phyloP scores from a whole-genome alignment of 2,888 invertebrate species.

The Acleris emargana region DNA sequence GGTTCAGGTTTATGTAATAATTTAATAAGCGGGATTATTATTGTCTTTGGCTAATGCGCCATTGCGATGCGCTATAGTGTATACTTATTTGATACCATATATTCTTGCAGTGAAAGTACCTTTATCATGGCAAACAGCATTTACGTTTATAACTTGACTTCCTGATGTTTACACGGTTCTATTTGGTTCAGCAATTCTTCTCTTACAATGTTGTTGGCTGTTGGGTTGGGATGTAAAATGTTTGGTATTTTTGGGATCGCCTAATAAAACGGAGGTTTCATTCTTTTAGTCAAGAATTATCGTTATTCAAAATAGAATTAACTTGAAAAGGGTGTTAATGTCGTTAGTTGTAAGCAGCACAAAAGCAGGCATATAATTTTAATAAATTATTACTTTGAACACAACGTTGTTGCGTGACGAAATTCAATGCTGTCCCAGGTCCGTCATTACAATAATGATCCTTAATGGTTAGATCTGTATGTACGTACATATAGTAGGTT shows the following conservation, averaged over 20 bases:
- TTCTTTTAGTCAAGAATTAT: no score
- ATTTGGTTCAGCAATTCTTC: conserved; percentile 1
- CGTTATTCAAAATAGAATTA: no score
- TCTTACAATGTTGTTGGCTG: no score
- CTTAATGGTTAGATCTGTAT: conserved; percentile 16
- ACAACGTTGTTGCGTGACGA: conserved; percentile 21
- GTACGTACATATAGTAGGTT: conserved; percentile 23
- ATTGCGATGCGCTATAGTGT: conserved; percentile 14
- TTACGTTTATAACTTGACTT: conserved; percentile 21
- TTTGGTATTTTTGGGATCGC: no score
- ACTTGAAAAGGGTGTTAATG: conserved; percentile 6
- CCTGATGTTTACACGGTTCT: conserved; percentile 14
- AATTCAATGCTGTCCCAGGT: conserved; percentile 11
- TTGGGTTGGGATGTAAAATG: no score
- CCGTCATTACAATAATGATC: conserved; percentile 24
- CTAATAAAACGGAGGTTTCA: no score
- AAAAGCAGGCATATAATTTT: conserved; percentile 20
- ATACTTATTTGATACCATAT: conserved; percentile 21
- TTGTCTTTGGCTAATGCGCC: neutral
- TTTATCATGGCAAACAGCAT: conserved; percentile 14
- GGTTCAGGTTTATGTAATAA: conserved; percentile 11
- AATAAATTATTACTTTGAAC: conserved; percentile 33
- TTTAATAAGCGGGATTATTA: neutral
- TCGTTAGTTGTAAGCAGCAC: neutral
- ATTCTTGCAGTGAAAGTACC: conserved; percentile 29